These are phyloP conservation scores for Phlogophora meticulosa DNA, from an alignment of 2,888 invertebrate genomes.

Conservation along the genomic window DNA sequence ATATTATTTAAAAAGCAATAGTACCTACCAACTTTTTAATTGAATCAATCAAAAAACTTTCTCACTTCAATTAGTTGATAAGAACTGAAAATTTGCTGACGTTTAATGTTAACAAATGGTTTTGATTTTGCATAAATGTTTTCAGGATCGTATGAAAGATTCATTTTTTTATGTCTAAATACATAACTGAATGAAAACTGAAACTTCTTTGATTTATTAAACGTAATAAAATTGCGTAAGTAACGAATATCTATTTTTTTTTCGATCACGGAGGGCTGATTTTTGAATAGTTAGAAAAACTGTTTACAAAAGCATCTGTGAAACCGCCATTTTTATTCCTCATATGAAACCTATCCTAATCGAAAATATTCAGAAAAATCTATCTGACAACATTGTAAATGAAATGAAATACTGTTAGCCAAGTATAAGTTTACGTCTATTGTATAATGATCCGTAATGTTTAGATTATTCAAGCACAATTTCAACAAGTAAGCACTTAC, in stretches of 20 bases:
- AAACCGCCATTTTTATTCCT: too few relatives aligned
- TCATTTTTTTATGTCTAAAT: not conserved
- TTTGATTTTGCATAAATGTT: not conserved
- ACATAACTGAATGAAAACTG: slow-evolving; percentile 11
- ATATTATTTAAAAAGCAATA: too few relatives aligned
- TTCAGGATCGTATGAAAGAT: not conserved
- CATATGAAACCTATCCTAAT: too few relatives aligned
- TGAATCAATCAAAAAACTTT: slow-evolving; percentile 2
- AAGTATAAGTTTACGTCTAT: slow-evolving; percentile 1
- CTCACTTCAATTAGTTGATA: slow-evolving; percentile 1
- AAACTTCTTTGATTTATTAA: slow-evolving; percentile 20
- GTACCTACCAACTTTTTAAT: not conserved
- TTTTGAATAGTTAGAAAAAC: too few relatives aligned
- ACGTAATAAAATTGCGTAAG: not conserved
- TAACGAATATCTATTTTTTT: too few relatives aligned
- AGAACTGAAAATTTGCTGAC: slow-evolving; percentile 12
- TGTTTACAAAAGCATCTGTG: too few relatives aligned
- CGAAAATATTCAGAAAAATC: not conserved
- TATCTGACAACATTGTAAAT: not conserved
- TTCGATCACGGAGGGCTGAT: too few relatives aligned
- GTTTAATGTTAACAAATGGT: slow-evolving; percentile 21
- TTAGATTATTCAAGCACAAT: slow-evolving; percentile 42
- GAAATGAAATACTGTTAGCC: not conserved
- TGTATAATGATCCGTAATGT: slow-evolving; percentile 41
- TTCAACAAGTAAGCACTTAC: slow-evolving; percentile 51